These are phyloP conservation scores for mouse (Mus musculus) DNA, from an alignment of 2,113 vertebrate species.

Conservation along the genomic window GRCm39 chr9:69964001-69964500, in stretches of 20 bases:
- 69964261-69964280: neutral
- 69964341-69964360: neutral
- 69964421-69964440: neutral
- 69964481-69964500: neutral
- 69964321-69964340: neutral
- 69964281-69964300: neutral
- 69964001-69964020: neutral
- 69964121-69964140: neutral
- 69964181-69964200: neutral
- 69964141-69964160: neutral
- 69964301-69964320: neutral
- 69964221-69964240: neutral
- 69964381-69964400: neutral
- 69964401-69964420: neutral
- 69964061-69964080: neutral
- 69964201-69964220: neutral
- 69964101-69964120: neutral
- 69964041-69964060: neutral
- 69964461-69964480: neutral
- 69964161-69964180: neutral
- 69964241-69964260: neutral
- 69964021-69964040: neutral
- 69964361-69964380: neutral
- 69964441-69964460: neutral
- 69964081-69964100: neutral